Evolutionary conservation across 2,888 invertebrate genomes (phyloP).

Genomic region (Augiades crinisus): DNA sequence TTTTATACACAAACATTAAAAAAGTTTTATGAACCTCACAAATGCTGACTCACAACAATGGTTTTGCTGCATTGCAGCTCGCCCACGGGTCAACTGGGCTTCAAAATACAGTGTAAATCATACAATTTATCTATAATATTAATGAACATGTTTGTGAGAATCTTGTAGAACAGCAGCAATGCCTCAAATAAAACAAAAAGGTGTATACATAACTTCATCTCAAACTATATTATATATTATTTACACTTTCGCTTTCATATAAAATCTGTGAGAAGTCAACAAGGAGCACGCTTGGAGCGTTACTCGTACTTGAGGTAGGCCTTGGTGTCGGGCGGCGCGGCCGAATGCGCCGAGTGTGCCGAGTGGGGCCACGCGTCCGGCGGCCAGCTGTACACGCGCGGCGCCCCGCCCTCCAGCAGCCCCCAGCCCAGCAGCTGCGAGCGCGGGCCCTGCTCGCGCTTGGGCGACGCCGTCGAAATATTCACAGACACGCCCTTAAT

Average conservation of each 20-base stretch:
- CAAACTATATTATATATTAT: constrained; percentile 59
- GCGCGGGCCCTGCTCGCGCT: constrained; percentile 78
- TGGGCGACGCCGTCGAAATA: constrained; percentile 93
- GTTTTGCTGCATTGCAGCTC: no score
- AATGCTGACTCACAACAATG: no score
- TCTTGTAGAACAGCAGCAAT: no score
- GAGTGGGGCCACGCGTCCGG: constrained; percentile 42
- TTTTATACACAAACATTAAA: no score
- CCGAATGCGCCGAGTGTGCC: constrained; percentile 29
- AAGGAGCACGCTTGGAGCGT: constrained; percentile 43
- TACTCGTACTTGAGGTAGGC: constrained; percentile 77
- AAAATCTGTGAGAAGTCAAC: constrained; percentile 72
- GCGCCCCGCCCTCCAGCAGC: constrained; percentile 50
- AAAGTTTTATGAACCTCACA: no score
- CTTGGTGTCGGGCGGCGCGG: constrained; percentile 55
- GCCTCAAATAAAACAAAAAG: constrained; percentile 30
- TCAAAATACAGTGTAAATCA: no score
- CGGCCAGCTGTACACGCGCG: constrained; percentile 50
- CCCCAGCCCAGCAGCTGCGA: constrained; percentile 58
- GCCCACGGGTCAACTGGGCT: no score
- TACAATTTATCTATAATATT: no score
- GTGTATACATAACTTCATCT: constrained; percentile 43
- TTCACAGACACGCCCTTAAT: constrained; percentile 93
- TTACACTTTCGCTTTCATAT: constrained; percentile 68
- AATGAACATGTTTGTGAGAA: no score